Evolutionary conservation across 64 coral and sea anemone species (phyloP), one percentile per base, ranked within the genome.

Genomic region (Platygyra sinensis): DNA sequence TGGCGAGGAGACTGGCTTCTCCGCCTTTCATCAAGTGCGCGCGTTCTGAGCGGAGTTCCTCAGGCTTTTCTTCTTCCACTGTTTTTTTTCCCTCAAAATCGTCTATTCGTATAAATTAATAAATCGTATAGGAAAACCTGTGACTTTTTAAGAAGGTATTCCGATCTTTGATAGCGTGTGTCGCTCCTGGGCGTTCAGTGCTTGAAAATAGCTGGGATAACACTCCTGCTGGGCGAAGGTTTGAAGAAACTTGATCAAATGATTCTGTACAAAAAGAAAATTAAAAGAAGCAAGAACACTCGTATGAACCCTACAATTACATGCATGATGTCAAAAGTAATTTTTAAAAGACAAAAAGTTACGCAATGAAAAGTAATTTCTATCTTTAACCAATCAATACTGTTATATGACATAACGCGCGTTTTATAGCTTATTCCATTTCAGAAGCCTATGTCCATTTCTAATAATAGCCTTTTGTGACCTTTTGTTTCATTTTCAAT

Each of bases 101-200:
- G 65, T 27, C n/a, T 25, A 5, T 8, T 20, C 7, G 24, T 25
- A 67, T 67, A 67, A 67, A 67, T 67, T 67, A 69, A 27, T 24
- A 27, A 2, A 69, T 25, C 8, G 22, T 69, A 69, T 69, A n/a
- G 25, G 22, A 69, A 27, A 27, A 55, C 49, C n/a, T 81, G 79
- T 22, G 10, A 17, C 24, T 51, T 11, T 71, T 67, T 29, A 85
- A 0, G 81, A 69, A 52, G 62, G 46, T 31, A 96, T 88, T 8
- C 91, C 95, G 24, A 96, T 96, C 72, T 87, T 85, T 11, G 95
- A 91, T 30, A 96, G 86, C 24, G 95, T 96, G 84, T 96, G 91
- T 72, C 76, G 89, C n/a, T 96, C 95, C 55, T 90, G 75, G 1
- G 95, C 91, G 50, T 96, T 96, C 84, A 96, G 86, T 10, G 95